A percentile compares a stretch with the other conserved stretches of the same genome.
Conservation (phyloP, 2,888 invertebrate species). For the Masnerella sp. region DNA sequence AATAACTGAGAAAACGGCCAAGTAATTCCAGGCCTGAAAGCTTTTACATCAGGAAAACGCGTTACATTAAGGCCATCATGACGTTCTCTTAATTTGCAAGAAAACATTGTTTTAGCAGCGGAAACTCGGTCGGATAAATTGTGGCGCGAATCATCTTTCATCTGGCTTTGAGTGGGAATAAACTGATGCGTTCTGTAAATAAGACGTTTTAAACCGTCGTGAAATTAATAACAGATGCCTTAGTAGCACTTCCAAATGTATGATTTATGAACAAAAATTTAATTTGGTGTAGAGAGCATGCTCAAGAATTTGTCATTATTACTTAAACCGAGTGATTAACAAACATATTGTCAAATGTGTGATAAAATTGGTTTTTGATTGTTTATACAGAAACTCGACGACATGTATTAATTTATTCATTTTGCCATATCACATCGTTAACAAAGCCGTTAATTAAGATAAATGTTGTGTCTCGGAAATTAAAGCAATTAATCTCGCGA, state of each 20-base stretch:
- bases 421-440: constrained; percentile 54
- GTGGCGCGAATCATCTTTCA: constrained; percentile 48
- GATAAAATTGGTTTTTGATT: constrained; percentile 35
- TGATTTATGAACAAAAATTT: constrained; percentile 33
- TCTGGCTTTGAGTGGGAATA: constrained; percentile 39
- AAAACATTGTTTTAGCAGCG: constrained; percentile 65
- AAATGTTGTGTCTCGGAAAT: constrained; percentile 75
- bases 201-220: constrained; percentile 27
- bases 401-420: constrained; percentile 50
- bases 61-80: constrained; percentile 73
- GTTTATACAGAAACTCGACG: constrained; percentile 31
- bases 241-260: constrained; percentile 9
- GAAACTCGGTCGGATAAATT: constrained; percentile 49
- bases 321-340: constrained; percentile 24
- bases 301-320: constrained; percentile 19
- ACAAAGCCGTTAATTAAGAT: constrained; percentile 74
- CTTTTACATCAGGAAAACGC: constrained; percentile 56
- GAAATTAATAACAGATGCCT: constrained; percentile 15
- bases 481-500: constrained; percentile 75
- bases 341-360: constrained; percentile 30
- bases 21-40: constrained; percentile 72
- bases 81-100: constrained; percentile 76
- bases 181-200: constrained; percentile 44
- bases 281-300: not conserved
- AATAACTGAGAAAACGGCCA: constrained; percentile 73